These are phyloP conservation scores for Gastrophysa polygoni DNA, from an alignment of 2,888 invertebrate genomes.

Conservation along the genomic window DNA sequence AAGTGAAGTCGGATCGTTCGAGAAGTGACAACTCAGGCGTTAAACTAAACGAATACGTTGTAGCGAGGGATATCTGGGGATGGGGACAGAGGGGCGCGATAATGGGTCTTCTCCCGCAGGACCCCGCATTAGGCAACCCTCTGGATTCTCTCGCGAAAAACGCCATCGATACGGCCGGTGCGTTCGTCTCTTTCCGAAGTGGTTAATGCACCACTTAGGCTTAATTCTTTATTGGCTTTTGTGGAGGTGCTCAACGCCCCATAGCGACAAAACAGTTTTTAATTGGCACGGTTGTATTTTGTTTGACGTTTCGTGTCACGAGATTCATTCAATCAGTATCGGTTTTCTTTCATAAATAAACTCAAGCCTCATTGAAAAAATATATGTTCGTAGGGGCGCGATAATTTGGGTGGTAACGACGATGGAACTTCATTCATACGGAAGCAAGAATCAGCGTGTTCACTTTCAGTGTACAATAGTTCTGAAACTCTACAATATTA, in stretches of 20 bases:
- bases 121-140: conserved; percentile 50
- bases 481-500: no score
- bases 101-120: conserved; percentile 57
- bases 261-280: background rate
- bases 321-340: background rate
- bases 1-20: no score
- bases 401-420: no score
- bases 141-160: conserved; percentile 40
- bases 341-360: no score
- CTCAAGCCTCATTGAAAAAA: no score
- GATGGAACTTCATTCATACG: no score
- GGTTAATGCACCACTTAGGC: conserved; percentile 50
- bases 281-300: background rate
- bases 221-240: conserved; percentile 46
- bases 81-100: conserved; percentile 54
- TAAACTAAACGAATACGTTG: conserved; percentile 58
- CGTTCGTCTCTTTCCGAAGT: conserved; percentile 36
- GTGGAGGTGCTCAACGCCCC: conserved; percentile 41
- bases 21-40: conserved; percentile 55
- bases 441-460: no score
- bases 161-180: conserved; percentile 42
- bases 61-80: conserved; percentile 42
- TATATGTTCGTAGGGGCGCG: no score
- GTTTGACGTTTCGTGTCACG: conserved; percentile 24
- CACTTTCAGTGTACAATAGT: no score